Evolutionary conservation across 2,888 invertebrate species (phyloP).

Genomic region (Epistrophella euchroma): DNA sequence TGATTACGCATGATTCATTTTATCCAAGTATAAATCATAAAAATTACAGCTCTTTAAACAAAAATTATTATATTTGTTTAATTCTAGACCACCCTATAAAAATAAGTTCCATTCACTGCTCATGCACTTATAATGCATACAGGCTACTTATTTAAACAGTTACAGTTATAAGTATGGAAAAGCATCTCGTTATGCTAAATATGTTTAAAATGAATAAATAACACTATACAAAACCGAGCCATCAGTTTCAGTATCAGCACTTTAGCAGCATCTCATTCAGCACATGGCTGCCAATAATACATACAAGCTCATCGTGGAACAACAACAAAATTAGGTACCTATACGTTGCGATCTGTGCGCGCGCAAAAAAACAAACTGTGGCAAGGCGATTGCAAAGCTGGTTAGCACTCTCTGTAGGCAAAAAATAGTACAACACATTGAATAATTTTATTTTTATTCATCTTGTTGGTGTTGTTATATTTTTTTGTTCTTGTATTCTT

Average conservation of each 20-base stretch:
- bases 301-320: background rate
- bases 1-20: too few species aligned
- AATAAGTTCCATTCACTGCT: background rate
- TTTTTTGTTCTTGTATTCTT: slow-evolving; percentile 30
- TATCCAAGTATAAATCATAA: too few species aligned
- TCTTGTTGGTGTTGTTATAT: slow-evolving; percentile 76
- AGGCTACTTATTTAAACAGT: slow-evolving; percentile 67
- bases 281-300: slow-evolving; percentile 26
- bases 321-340: slow-evolving; percentile 15
- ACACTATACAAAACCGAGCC: slow-evolving; percentile 19
- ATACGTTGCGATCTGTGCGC: slow-evolving; percentile 13
- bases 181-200: slow-evolving; percentile 74
- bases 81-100: slow-evolving; percentile 1
- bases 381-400: slow-evolving; percentile 51
- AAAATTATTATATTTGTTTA: too few species aligned
- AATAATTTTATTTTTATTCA: slow-evolving; percentile 43
- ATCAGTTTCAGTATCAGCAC: slow-evolving; percentile 13
- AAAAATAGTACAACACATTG: slow-evolving; percentile 60
- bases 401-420: slow-evolving; percentile 51
- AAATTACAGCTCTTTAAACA: too few species aligned
- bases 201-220: slow-evolving; percentile 70
- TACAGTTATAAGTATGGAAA: slow-evolving; percentile 71
- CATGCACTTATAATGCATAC: slow-evolving; percentile 32
- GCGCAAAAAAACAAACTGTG: slow-evolving; percentile 32
- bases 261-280: slow-evolving; percentile 13